Percentiles rank a stretch among this genome's conserved stretches.
These are phyloP conservation scores for Pyrgus malvae DNA, from an alignment of 2,888 invertebrate genomes.

Conservation along the genomic window DNA sequence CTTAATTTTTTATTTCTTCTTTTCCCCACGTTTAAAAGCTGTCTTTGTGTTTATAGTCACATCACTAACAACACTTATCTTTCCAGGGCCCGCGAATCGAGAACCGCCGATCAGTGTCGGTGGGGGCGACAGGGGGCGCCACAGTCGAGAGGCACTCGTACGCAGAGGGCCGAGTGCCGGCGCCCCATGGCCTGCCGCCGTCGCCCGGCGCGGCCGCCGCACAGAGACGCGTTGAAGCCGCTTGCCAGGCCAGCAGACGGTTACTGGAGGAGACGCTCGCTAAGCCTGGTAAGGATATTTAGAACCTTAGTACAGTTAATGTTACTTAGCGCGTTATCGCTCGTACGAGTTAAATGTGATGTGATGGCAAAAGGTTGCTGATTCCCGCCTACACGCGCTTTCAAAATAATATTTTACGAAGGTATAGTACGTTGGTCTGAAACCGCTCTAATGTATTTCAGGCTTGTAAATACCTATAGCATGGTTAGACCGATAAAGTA, in stretches of 20 bases:
- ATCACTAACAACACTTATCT: conserved; percentile 17
- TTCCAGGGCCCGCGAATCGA: conserved; percentile 63
- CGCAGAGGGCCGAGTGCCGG: conserved; percentile 65
- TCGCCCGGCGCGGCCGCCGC: conserved; percentile 65
- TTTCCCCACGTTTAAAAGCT: too few species aligned
- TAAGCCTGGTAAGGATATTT: conserved; percentile 71
- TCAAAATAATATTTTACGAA: too few species aligned
- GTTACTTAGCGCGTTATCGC: too few species aligned
- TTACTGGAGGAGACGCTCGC: conserved; percentile 85
- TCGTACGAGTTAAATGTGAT: too few species aligned
- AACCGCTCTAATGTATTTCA: too few species aligned
- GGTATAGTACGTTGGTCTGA: too few species aligned
- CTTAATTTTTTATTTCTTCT: background rate
- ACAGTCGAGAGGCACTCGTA: conserved; percentile 59
- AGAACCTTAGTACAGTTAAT: background rate
- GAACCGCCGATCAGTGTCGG: conserved; percentile 64
- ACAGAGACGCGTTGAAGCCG: conserved; percentile 62
- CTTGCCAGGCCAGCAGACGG: conserved; percentile 83
- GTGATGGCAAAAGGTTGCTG: too few species aligned
- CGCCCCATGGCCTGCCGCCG: conserved; percentile 67
- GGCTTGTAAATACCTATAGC: too few species aligned
- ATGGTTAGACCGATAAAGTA: too few species aligned
- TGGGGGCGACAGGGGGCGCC: conserved; percentile 48
- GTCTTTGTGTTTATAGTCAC: too few species aligned
- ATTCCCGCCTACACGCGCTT: too few species aligned